A percentile compares a stretch with the other conserved stretches of the same genome.
These are phyloP conservation scores for Virgularia gustaviana DNA, from an alignment of 92 coral and sea anemone species.

Conservation along the genomic window DNA sequence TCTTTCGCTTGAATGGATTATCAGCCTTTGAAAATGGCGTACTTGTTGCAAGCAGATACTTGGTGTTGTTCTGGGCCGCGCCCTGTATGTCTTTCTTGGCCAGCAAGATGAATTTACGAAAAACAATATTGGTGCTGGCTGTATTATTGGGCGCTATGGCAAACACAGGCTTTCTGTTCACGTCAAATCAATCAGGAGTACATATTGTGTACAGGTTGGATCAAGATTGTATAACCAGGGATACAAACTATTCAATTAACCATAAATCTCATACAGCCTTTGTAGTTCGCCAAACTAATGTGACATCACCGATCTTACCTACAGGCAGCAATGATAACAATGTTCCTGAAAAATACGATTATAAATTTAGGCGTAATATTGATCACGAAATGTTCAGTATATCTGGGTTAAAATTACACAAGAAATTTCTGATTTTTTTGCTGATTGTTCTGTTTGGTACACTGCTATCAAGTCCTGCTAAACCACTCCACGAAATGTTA, in stretches of 20 bases:
- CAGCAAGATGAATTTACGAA: constrained; percentile 22
- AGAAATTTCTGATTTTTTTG: constrained; percentile 11
- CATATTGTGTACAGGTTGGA: no score
- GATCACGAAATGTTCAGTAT: not conserved
- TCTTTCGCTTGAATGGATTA: constrained; percentile 84
- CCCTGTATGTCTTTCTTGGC: constrained; percentile 57
- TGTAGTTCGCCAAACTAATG: no score
- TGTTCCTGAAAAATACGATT: not conserved
- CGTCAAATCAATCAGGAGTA: no score
- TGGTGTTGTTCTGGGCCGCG: constrained; percentile 77
- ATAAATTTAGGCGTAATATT: not conserved
- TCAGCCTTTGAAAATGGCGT: constrained; percentile 87
- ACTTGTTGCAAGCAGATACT: constrained; percentile 62
- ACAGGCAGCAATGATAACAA: not conserved
- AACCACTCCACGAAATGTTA: constrained; percentile 60
- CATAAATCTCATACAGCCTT: no score
- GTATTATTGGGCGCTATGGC: constrained; percentile 30
- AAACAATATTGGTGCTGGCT: constrained; percentile 6
- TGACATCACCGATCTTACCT: no score
- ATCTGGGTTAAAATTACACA: constrained; percentile 9
- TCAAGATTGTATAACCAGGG: no score
- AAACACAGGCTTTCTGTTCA: constrained; percentile 12
- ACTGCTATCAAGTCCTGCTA: constrained; percentile 62
- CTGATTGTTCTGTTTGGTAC: constrained; percentile 6
- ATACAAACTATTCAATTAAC: no score